Conservation (phyloP, 2,113 vertebrate genomes). For the Melanerpes formicivorus region DNA sequence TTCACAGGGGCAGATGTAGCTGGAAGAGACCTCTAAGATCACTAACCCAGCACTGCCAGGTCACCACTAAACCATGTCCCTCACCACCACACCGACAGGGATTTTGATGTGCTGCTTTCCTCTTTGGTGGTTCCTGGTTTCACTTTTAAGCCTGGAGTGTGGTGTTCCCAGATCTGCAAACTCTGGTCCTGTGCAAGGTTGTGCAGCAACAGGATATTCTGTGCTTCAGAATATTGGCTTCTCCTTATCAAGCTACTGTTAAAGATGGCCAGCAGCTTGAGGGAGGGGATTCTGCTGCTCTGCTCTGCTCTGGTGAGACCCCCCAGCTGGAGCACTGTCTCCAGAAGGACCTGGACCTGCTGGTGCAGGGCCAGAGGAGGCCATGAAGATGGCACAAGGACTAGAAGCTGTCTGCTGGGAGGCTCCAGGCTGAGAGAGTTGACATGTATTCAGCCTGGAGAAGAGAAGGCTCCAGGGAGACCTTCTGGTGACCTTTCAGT, state of each 20-base stretch:
- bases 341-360: too few relatives aligned
- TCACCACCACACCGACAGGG: background rate
- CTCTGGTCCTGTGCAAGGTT: too few relatives aligned
- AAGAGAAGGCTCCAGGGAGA: too few relatives aligned
- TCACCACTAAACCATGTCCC: background rate
- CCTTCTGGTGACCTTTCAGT: too few relatives aligned
- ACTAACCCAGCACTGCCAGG: background rate
- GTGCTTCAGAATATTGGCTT: background rate
- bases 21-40: background rate
- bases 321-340: too few relatives aligned
- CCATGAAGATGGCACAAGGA: too few relatives aligned
- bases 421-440: too few relatives aligned
- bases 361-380: too few relatives aligned
- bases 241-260: background rate
- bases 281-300: too few relatives aligned
- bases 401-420: too few relatives aligned
- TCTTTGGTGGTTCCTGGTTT: background rate
- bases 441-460: too few relatives aligned
- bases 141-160: background rate
- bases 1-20: background rate
- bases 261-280: background rate
- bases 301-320: too few relatives aligned
- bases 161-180: background rate
- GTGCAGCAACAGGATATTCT: background rate
- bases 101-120: background rate